Evolutionary conservation across 2,797 vertebrate genomes (phyloP).

Genomic region (Acipenser oxyrinchus): DNA sequence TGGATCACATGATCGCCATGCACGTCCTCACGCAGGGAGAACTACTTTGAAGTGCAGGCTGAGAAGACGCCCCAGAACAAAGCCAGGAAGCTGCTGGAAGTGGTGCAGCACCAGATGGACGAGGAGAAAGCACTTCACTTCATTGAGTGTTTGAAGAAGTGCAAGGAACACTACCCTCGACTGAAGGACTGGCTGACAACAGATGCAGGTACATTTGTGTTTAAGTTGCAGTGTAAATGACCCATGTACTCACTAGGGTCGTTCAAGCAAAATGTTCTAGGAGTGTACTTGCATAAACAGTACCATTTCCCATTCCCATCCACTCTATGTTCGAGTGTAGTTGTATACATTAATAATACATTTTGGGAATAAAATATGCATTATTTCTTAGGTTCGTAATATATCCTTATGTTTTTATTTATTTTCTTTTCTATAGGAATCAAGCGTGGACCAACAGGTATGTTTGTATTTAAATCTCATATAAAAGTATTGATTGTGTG

Average conservation of each 20-base stretch:
- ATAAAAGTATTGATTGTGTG: too few relatives aligned
- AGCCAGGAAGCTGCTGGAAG: slow-evolving; percentile 40
- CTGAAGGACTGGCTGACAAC: slow-evolving; percentile 30
- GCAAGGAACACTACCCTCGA: slow-evolving; percentile 38
- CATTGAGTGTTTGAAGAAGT: slow-evolving; percentile 36
- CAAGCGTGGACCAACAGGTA: slow-evolving; percentile 38
- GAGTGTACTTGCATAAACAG: not conserved
- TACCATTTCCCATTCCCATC: not conserved
- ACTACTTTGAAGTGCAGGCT: slow-evolving; percentile 34
- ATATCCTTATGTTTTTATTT: too few relatives aligned
- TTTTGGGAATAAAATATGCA: not conserved
- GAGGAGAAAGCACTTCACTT: slow-evolving; percentile 29
- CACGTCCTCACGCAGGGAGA: slow-evolving; percentile 38
- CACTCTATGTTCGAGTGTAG: not conserved
- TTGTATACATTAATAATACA: not conserved
- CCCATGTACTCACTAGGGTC: not conserved
- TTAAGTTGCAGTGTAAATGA: too few relatives aligned
- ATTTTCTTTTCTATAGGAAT: slow-evolving; percentile 14
- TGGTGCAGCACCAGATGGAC: slow-evolving; percentile 41
- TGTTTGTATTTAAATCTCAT: not conserved
- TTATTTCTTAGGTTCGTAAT: slow-evolving; percentile 8
- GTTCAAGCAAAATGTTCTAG: not conserved
- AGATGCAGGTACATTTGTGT: slow-evolving; percentile 21
- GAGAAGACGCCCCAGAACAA: slow-evolving; percentile 32
- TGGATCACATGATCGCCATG: slow-evolving; percentile 34